Evolutionary conservation across 2,888 invertebrate genomes (phyloP), one percentile per base, ranked within the genome.

Genomic region (Hecatera dysodea): DNA sequence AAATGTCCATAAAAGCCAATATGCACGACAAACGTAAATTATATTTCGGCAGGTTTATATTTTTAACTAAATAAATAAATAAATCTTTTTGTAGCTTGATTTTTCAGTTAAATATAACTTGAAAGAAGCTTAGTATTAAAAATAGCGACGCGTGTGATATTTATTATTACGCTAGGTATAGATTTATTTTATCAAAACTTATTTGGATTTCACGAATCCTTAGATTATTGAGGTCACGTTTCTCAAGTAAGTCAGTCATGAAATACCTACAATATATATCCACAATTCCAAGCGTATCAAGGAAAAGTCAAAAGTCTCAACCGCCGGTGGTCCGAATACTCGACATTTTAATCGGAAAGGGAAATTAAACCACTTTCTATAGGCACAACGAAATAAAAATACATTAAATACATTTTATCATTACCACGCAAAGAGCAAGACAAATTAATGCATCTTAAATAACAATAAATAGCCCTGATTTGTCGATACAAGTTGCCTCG

Each of bases 391-490:
- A 44, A 48, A 53, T 36, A 57, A 73, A 72, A 53, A n/a, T n/a
- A 55, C 55, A 61, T 63, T 44, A 80, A 78, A 63, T 62, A 63
- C 63, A 61, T 70, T 71, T 83, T 78, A 83, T 81, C 78, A 75
- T 65, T 67, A 44, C 72, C 62, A 72, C 65, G 69, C 71, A 73
- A 74, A 81, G 77, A 68, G 67, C 76, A 73, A 15, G 60, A 75
- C 70, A 82, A 82, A 77, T 76, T 74, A 79, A 76, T 81, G 83
- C 66, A 78, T 62, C 72, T 68, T 63, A 79, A 57, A 75, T 67
- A 69, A 78, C 80, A 80, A 81, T 82, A 84, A 80, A 85, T 78
- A 81, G 62, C 61, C 53, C 59, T 77, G 72, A 80, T 78, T 73
- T 75, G 69, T 82, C 66, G 78, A 82, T 80, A 78, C 77, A 60